Evolutionary conservation across 2,797 vertebrate genomes (phyloP).

Genomic region (Apogon talboti): DNA sequence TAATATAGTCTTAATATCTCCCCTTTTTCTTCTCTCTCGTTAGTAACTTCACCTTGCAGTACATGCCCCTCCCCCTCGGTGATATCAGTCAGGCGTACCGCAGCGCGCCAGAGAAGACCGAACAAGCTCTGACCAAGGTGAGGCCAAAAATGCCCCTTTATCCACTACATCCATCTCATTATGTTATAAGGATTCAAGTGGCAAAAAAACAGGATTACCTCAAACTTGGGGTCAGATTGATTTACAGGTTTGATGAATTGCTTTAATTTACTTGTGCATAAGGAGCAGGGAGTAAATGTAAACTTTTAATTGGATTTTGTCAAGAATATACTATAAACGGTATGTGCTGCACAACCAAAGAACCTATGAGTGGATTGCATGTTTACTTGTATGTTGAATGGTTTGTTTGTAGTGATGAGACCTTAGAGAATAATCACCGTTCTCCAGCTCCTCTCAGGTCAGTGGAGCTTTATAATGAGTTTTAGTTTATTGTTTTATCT

Average conservation of each 20-base stretch:
- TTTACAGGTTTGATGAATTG: slow-evolving; percentile 32
- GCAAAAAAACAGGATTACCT: slow-evolving; percentile 1
- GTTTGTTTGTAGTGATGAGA: no score
- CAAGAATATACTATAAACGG: not conserved
- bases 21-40: slow-evolving; percentile 2
- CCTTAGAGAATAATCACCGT: no score
- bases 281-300: slow-evolving; percentile 19
- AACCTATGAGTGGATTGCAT: no score
- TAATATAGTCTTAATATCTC: slow-evolving; percentile 2
- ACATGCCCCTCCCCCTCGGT: slow-evolving; percentile 92
- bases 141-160: slow-evolving; percentile 4
- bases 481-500: not conserved
- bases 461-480: slow-evolving; percentile 6
- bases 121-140: slow-evolving; percentile 92
- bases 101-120: slow-evolving; percentile 88
- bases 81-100: slow-evolving; percentile 92
- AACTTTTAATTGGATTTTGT: not conserved
- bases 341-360: not conserved
- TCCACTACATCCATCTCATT: not conserved
- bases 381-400: no score
- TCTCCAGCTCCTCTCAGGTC: not conserved
- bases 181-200: not conserved
- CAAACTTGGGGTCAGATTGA: slow-evolving; percentile 15
- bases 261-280: slow-evolving; percentile 34
- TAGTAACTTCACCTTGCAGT: slow-evolving; percentile 93